Conservation (phyloP, 1,140 invertebrate genomes). For the Nephotettix cincticeps region DNA sequence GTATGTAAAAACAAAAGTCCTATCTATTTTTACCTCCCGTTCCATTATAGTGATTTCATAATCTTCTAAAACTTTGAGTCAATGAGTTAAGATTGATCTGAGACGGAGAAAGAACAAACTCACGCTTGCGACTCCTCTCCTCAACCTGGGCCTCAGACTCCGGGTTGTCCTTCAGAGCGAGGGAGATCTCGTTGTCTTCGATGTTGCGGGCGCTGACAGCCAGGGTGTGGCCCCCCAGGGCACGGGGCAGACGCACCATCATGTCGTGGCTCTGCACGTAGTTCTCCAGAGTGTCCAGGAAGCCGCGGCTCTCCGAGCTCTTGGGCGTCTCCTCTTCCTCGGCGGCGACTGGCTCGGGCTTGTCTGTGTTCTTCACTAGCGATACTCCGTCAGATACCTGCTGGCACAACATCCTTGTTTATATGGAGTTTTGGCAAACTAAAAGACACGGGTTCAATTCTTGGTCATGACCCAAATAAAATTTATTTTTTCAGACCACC, state of each 20-base stretch:
- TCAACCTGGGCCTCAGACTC: slow-evolving; percentile 24
- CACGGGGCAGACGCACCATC: slow-evolving; percentile 65
- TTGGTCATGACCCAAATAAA: too few species aligned
- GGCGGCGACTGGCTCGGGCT: slow-evolving; percentile 30
- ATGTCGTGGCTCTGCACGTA: slow-evolving; percentile 76
- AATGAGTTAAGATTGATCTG: too few species aligned
- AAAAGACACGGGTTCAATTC: too few species aligned
- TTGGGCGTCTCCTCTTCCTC: slow-evolving; percentile 48
- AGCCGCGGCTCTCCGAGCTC: slow-evolving; percentile 48
- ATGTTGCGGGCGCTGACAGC: slow-evolving; percentile 74
- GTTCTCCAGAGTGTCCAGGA: slow-evolving; percentile 66
- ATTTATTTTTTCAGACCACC: too few species aligned
- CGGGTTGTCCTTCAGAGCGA: background rate
- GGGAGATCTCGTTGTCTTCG: slow-evolving; percentile 59
- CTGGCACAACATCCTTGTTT: too few species aligned
- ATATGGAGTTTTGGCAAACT: too few species aligned
- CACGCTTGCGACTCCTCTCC: slow-evolving; percentile 27
- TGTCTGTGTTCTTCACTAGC: slow-evolving; percentile 63
- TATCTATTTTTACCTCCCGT: too few species aligned
- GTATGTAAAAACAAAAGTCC: too few species aligned
- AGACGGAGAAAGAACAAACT: background rate
- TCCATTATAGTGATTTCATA: too few species aligned
- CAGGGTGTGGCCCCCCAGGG: slow-evolving; percentile 61
- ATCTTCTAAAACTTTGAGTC: too few species aligned
- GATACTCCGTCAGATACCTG: slow-evolving; percentile 70